These are phyloP conservation scores for Microcebus griseorufus DNA, from an alignment of 2,113 vertebrate genomes.

Conservation along the genomic window DNA sequence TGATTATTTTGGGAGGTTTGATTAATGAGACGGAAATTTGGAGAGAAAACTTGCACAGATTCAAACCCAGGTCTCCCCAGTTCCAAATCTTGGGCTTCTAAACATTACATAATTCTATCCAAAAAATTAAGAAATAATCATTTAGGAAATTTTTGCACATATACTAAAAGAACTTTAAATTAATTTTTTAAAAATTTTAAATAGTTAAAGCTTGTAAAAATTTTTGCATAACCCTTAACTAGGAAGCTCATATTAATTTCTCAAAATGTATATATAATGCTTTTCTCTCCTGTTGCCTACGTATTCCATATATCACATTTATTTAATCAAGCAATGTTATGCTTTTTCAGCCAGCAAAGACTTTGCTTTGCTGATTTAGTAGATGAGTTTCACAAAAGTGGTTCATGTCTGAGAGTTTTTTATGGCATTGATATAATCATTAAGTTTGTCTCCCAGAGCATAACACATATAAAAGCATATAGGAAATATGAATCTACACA, in stretches of 20 bases:
- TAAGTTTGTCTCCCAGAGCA: background rate
- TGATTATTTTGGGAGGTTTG: background rate
- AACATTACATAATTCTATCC: background rate
- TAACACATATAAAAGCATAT: background rate
- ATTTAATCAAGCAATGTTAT: background rate
- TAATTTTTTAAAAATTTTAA: background rate
- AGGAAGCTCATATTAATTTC: background rate
- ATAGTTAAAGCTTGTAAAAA: background rate
- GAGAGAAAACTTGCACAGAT: background rate
- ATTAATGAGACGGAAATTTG: background rate
- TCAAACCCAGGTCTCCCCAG: background rate
- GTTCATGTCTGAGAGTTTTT: background rate
- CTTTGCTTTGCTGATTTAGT: background rate
- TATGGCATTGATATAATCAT: background rate
- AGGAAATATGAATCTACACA: background rate
- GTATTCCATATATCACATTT: background rate
- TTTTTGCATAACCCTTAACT: background rate
- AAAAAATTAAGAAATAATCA: background rate
- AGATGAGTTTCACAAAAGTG: background rate
- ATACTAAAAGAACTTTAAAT: conserved; percentile 19
- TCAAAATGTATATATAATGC: background rate
- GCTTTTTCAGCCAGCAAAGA: conserved; percentile 8
- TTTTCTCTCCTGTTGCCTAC: background rate
- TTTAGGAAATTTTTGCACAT: background rate
- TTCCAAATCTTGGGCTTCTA: background rate